Percentiles rank a stretch among this genome's conserved stretches.
These are phyloP conservation scores for Ispidina lecontei DNA, from an alignment of 2,797 vertebrate genomes.

Conservation along the genomic window DNA sequence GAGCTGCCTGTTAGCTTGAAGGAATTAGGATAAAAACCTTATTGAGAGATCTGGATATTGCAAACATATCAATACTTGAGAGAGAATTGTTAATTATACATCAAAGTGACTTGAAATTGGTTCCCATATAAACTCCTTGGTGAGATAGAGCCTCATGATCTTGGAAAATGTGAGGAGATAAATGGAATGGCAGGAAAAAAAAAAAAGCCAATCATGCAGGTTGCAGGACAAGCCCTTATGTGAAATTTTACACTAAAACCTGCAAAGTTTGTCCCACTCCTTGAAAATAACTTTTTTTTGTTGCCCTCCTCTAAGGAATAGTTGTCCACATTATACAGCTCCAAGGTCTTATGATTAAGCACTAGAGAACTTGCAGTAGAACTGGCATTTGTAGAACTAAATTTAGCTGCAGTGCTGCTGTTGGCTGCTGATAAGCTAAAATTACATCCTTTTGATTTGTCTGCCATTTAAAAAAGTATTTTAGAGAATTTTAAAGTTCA, in stretches of 20 bases:
- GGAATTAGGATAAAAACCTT: background rate
- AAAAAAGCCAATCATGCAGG: background rate
- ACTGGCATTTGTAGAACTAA: slow-evolving; percentile 33
- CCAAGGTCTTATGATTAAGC: slow-evolving; percentile 47
- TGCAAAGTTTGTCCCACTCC: background rate
- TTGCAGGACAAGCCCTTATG: background rate
- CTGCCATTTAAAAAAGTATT: slow-evolving; percentile 58
- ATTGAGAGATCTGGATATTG: background rate
- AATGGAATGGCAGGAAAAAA: background rate
- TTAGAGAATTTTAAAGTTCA: slow-evolving; percentile 59
- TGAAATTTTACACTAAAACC: background rate
- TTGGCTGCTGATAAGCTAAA: slow-evolving; percentile 66
- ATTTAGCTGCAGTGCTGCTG: slow-evolving; percentile 46
- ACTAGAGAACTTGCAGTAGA: slow-evolving; percentile 11
- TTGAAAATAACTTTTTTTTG: background rate
- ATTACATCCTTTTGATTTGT: slow-evolving; percentile 63
- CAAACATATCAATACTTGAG: background rate
- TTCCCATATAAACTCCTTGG: background rate
- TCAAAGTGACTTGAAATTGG: background rate
- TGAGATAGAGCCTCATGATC: background rate
- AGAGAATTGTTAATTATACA: background rate
- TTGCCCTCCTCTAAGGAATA: background rate
- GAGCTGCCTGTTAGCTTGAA: background rate
- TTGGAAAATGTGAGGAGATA: background rate
- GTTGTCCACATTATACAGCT: background rate